Conservation (phyloP, 2,113 vertebrate species). For the Saimiri boliviensis region DNA sequence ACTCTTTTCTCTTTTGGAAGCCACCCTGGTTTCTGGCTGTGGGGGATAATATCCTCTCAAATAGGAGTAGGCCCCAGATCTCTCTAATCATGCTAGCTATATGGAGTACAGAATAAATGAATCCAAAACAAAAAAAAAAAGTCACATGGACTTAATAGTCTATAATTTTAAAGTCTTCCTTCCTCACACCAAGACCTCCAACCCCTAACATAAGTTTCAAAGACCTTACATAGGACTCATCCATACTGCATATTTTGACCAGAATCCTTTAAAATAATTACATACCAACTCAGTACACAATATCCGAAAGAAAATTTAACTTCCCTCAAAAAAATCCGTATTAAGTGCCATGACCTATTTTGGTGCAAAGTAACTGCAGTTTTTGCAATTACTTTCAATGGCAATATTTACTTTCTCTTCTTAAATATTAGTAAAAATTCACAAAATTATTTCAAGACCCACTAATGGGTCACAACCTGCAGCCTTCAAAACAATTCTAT, state of each 20-base stretch:
- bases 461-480: neutral
- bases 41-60: neutral
- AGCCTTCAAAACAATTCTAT: neutral
- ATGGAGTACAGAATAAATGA: constrained; percentile 7
- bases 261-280: neutral
- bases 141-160: neutral
- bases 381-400: too few relatives aligned
- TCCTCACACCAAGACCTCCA: neutral
- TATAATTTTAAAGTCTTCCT: neutral
- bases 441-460: constrained; percentile 39
- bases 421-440: neutral
- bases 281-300: neutral
- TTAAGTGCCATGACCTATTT: neutral
- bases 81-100: neutral
- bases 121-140: constrained; percentile 29
- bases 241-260: neutral
- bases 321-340: neutral
- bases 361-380: too few relatives aligned
- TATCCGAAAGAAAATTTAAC: neutral
- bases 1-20: neutral
- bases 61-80: neutral
- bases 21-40: neutral
- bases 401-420: neutral
- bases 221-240: neutral
- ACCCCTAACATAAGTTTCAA: neutral